Evolutionary conservation across 2,888 invertebrate species (phyloP).

Genomic region (Meghimatium bilineatum): DNA sequence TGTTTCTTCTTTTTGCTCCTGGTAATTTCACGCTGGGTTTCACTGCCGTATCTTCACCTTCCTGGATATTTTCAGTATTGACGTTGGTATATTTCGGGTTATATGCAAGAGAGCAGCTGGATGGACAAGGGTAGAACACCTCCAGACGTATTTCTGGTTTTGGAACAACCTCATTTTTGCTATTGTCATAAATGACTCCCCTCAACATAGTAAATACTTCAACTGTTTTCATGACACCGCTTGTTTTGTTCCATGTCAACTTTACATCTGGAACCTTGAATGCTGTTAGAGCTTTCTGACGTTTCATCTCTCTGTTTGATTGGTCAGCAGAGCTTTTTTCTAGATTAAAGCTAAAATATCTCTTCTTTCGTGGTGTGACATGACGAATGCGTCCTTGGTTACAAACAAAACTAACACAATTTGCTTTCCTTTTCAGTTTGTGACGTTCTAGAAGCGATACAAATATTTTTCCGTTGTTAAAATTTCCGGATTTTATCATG

Average conservation of each 20-base stretch:
- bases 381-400: slow-evolving; percentile 35
- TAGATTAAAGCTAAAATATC: slow-evolving; percentile 44
- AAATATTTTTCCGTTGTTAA: slow-evolving; percentile 3
- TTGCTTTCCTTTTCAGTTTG: slow-evolving; percentile 52
- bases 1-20: slow-evolving; percentile 9
- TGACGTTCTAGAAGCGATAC: slow-evolving; percentile 50
- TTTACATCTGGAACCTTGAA: neutral
- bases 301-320: neutral
- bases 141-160: slow-evolving; percentile 37
- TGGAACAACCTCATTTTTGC: neutral
- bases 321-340: neutral
- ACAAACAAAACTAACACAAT: slow-evolving; percentile 50
- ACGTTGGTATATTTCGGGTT: slow-evolving; percentile 52
- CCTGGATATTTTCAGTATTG: neutral
- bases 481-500: slow-evolving; percentile 45
- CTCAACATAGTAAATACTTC: slow-evolving; percentile 10
- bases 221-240: slow-evolving; percentile 5
- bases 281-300: neutral
- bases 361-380: slow-evolving; percentile 25
- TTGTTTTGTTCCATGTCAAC: neutral
- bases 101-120: slow-evolving; percentile 50
- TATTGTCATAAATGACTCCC: no score
- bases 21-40: slow-evolving; percentile 9
- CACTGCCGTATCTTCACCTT: slow-evolving; percentile 1
- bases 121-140: slow-evolving; percentile 52